Base-by-base conservation (phyloP, 2,888 invertebrate genomes). In the Busseola fusca region DNA sequence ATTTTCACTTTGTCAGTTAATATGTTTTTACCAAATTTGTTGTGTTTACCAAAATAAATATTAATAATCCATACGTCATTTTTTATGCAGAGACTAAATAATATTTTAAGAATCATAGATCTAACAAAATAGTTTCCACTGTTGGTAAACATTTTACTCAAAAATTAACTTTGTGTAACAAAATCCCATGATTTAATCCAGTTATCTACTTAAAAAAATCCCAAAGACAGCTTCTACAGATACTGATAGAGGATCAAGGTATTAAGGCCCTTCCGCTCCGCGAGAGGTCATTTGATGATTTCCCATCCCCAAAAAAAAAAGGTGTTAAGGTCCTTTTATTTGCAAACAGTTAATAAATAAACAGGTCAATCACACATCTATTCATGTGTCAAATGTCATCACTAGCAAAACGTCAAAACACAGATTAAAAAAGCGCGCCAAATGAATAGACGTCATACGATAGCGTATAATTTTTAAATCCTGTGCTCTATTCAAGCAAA, bases 401-500 rank as follows among this genome's bases (percentile, higher is more conserved):
- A 59, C 30, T 25, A 27, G 25, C 62, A 66, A 69, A 72, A 74
- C 59, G 34, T 64, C 63, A 82, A 64, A 80, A 59, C 60, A 71
- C 50, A 75, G 73, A 69, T 76, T 76, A 71, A 67, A 76, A 75
- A 74, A 67, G 48, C 56, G 10, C 52, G 45, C 58, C 69, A 65
- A 56, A 59, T 48, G 66, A 64, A 63, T 66, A 77, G 69, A 66
- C 77, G 69, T 54, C 69, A 82, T 70, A 76, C 42, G 81, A 84
- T 86, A 82, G 68, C 81, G 62, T 86, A 74, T 84, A 84, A 87
- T 87, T 83, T 82, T 69, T 54, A 65, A 75, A 83, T 83, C 84
- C 78, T 80, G 85, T 81, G 73, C 37, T 81, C 84, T 75, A 87
- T 91, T 87, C 83, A 88, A 66, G 67, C 82, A 86, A 86, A 93